Evolutionary conservation across 2,888 invertebrate species (phyloP), one percentile per base, ranked within the genome.

Genomic region (Coelinius sp.): DNA sequence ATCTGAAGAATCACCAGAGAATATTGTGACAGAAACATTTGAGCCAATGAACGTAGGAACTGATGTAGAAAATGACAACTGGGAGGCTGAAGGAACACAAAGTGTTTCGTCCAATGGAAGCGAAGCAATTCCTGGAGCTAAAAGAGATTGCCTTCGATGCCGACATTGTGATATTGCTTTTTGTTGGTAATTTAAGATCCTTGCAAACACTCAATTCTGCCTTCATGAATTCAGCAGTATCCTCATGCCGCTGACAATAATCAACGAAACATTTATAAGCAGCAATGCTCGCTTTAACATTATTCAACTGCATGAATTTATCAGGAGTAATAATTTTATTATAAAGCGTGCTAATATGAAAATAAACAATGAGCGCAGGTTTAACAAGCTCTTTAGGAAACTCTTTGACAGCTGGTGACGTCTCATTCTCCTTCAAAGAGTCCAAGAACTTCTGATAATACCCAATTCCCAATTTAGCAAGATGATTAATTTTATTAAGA

Each of bases 201-300:
- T 92, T 91, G 81, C 95, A 95, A n/a, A 97, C 91, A 5, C 91
- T 91, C 56, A 93, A 89, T 88, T 97, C 97, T 49, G 91, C 91
- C 31, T 91, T 89, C 88, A 97, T 92, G 69, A 91, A 86, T 17
- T 90, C 89, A 1, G 91, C 91, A 0, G 93, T 93, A 31, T 92
- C 90, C 27, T 92, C 89, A 85, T 95, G 90, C 64, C 88, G 89
- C 3, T 91, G 91, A 83, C 96, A 96, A 83, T 96, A 96, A 70
- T 94, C 92, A 0, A 93, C 92, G 56, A 95, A 91, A 68, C 91
- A 90, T 84, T 92, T 90, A 79, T 94, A 95, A 14, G 91, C 91
- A 52, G 92, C 91, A 53, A 92, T 89, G 81, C 95, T 94, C 71
- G 92, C 92, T 79, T 91, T 90, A 0, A 93, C 89, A 86, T 94